phyloP scores from a whole-genome alignment of 1,140 invertebrate species.

The Berghia stephanieae region DNA sequence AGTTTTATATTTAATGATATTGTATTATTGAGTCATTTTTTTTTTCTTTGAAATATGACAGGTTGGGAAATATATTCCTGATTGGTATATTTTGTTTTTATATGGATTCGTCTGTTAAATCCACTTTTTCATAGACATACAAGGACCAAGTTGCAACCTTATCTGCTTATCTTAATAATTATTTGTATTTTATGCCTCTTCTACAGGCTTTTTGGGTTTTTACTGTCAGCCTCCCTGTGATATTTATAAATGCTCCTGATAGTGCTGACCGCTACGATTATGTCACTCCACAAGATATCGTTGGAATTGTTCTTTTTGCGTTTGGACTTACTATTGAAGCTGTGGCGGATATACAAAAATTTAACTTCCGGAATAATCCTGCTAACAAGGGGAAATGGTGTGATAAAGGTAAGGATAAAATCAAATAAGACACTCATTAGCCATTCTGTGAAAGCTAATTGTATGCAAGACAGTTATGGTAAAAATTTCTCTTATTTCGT shows the following conservation, averaged over 20 bases:
- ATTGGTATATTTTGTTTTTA: no score
- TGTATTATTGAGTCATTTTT: no score
- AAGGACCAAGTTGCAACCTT: no score
- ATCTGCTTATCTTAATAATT: background rate
- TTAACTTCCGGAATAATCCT: slow-evolving; percentile 86
- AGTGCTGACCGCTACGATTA: slow-evolving; percentile 68
- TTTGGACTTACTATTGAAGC: slow-evolving; percentile 86
- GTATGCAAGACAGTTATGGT: no score
- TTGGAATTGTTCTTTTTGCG: slow-evolving; percentile 84
- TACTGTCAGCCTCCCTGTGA: slow-evolving; percentile 87
- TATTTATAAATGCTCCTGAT: slow-evolving; percentile 86
- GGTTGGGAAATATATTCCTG: no score
- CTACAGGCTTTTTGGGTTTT: slow-evolving; percentile 92
- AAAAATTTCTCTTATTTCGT: no score
- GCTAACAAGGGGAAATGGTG: slow-evolving; percentile 87
- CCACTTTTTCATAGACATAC: no score
- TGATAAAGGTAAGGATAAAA: slow-evolving; percentile 81
- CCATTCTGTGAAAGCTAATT: no score
- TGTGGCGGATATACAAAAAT: slow-evolving; percentile 90
- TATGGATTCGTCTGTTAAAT: no score
- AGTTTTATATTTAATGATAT: no score
- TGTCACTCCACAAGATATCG: slow-evolving; percentile 66
- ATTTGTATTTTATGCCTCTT: slow-evolving; percentile 7
- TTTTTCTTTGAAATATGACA: no score
- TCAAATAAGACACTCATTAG: no score